Evolutionary conservation across 2,113 vertebrate species (phyloP), one percentile per base, ranked within the genome.

Genomic region (Telmatochromis sp.): DNA sequence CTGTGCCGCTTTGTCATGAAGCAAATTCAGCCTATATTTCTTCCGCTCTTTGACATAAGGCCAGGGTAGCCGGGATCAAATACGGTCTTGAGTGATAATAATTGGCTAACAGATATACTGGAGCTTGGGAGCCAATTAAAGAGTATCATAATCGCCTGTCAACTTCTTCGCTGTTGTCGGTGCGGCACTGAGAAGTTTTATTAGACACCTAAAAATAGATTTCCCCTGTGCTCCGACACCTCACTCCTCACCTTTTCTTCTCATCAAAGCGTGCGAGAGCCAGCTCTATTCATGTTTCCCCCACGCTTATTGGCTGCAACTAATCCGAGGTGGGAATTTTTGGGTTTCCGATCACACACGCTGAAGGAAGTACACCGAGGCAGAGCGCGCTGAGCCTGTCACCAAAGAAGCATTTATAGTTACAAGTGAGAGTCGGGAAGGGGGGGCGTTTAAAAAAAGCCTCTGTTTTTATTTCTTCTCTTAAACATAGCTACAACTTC

Each of bases 121-220:
- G 83, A 80, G 79, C 85, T 60, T 26, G 37, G 81, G 60, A 88
- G 84, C 90, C 95, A 95, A 96, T 96, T 95, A 95, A 91, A 93
- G 87, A 85, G 33, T 3, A 90, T 89, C 84, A 91, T 92, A 95
- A 94, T 95, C 91, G 83, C 82, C 92, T 89, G 92, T 95, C 95
- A 91, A 55, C 85, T 78, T 84, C 80, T 87, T 82, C 51, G 19
- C 78, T 79, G 87, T 87, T 54, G 63, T 82, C 50, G 15, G 26
- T 23, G 57, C 26, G 31, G 33, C 81, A 51, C 88, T 75, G 80
- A 88, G 90, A 92, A 87, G 60, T 92, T 95, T 93, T 87, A 94
- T 93, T 92, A 89, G 71, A 84, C 17, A 4, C 40, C 81, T 95
- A 95, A 93, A 95, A 96, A 97, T 95, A 96, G 94, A 92, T 86